Evolutionary conservation across 2,113 vertebrate genomes (phyloP).

Genomic region (Myanophis thanlyinensis): DNA sequence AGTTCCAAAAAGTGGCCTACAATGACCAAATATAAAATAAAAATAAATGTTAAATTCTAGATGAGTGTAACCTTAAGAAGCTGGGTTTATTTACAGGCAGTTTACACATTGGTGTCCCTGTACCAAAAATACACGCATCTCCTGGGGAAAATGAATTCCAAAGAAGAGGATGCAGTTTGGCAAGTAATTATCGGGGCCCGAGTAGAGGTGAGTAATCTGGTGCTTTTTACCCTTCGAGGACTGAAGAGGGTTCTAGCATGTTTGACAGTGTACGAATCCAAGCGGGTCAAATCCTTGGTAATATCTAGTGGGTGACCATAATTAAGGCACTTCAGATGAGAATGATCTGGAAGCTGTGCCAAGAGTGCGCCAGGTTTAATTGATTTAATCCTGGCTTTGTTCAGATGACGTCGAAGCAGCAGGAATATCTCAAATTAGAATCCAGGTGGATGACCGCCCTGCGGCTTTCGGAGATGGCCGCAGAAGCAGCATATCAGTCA

Average conservation of each 20-base stretch:
- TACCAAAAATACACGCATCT: constrained; percentile 74
- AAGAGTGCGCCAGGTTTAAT: background rate
- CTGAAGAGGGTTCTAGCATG: background rate
- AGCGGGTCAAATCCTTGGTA: background rate
- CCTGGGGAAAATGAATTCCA: constrained; percentile 73
- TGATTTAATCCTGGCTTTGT: background rate
- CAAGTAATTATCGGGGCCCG: constrained; percentile 81
- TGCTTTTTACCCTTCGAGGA: background rate
- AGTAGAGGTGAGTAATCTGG: constrained; percentile 68
- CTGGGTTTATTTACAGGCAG: constrained; percentile 61
- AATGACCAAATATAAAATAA: background rate
- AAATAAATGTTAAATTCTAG: background rate
- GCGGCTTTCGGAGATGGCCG: constrained; percentile 77
- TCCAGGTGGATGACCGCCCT: constrained; percentile 76
- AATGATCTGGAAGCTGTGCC: background rate
- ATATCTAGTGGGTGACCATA: background rate
- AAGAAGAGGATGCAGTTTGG: constrained; percentile 78
- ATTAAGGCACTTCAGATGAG: background rate
- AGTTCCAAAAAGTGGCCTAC: background rate
- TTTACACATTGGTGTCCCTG: constrained; percentile 76
- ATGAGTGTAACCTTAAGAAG: background rate
- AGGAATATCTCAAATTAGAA: constrained; percentile 73
- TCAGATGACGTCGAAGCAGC: constrained; percentile 72
- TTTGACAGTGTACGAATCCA: background rate
- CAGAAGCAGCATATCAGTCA: constrained; percentile 77